These are phyloP conservation scores for Epirrita christyi DNA, from an alignment of 2,888 invertebrate genomes.

Conservation along the genomic window DNA sequence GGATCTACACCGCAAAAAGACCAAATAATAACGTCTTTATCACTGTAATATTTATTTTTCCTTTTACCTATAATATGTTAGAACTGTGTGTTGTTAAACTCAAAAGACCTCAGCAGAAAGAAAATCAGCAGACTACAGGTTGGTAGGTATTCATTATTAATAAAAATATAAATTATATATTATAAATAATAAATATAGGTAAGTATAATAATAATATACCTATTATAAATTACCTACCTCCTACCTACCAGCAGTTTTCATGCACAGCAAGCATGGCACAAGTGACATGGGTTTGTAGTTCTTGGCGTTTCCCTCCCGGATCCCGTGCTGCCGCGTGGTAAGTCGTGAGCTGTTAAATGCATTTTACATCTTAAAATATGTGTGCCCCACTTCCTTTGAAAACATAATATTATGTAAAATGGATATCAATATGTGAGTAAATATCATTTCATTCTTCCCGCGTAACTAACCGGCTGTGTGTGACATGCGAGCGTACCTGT, in stretches of 20 bases:
- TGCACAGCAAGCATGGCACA: too few relatives aligned
- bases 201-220: too few relatives aligned
- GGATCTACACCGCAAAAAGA: not conserved
- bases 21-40: too few relatives aligned
- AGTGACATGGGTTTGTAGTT: slow-evolving; percentile 18
- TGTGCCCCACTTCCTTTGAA: slow-evolving; percentile 22
- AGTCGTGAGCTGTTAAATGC: slow-evolving; percentile 22
- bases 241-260: slow-evolving; percentile 1
- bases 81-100: too few relatives aligned
- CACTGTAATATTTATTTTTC: too few relatives aligned
- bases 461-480: slow-evolving; percentile 13
- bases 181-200: too few relatives aligned
- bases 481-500: slow-evolving; percentile 14
- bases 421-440: slow-evolving; percentile 9
- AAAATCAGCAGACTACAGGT: too few relatives aligned
- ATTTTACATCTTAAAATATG: slow-evolving; percentile 26
- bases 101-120: too few relatives aligned
- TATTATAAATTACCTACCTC: too few relatives aligned
- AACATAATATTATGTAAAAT: slow-evolving; percentile 22
- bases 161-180: too few relatives aligned
- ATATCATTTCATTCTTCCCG: slow-evolving; percentile 14
- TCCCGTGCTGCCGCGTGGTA: slow-evolving; percentile 13
- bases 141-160: too few relatives aligned
- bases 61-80: too few relatives aligned
- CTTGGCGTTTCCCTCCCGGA: slow-evolving; percentile 11